These are phyloP conservation scores for Iselma pallidipennis DNA, from an alignment of 2,888 invertebrate genomes.

Conservation along the genomic window DNA sequence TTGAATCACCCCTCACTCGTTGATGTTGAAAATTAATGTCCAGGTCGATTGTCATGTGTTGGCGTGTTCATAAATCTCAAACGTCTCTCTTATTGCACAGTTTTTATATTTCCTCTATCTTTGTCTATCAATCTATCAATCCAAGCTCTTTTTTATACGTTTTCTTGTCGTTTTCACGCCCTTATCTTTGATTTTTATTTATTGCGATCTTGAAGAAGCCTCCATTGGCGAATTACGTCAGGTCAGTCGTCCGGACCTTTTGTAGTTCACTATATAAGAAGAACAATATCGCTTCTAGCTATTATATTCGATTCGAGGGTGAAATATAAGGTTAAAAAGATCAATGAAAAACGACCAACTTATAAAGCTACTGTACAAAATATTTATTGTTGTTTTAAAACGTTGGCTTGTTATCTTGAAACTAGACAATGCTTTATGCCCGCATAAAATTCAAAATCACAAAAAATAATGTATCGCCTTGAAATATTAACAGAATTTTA, in stretches of 20 bases:
- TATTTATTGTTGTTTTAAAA: background rate
- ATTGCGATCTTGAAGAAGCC: conserved; percentile 14
- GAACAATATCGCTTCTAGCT: conserved; percentile 11
- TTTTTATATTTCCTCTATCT: conserved; percentile 35
- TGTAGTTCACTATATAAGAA: conserved; percentile 13
- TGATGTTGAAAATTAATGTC: conserved; percentile 36
- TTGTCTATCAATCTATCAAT: conserved; percentile 42
- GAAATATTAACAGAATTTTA: too few relatives aligned
- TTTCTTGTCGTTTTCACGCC: conserved; percentile 42
- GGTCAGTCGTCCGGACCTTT: conserved; percentile 13
- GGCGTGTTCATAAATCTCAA: conserved; percentile 45
- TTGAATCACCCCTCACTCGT: conserved; percentile 5
- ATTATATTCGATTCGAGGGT: conserved; percentile 1
- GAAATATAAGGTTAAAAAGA: background rate
- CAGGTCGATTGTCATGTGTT: conserved; percentile 44
- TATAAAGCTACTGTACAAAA: background rate
- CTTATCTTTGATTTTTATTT: conserved; percentile 29
- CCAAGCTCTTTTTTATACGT: conserved; percentile 35
- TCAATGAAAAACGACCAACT: background rate
- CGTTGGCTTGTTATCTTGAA: background rate
- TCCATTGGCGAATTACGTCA: conserved; percentile 19
- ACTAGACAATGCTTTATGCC: too few relatives aligned
- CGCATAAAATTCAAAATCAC: too few relatives aligned
- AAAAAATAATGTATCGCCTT: too few relatives aligned
- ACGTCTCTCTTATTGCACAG: conserved; percentile 37